A percentile compares a stretch with the other conserved stretches of the same genome.
Conservation (phyloP, 2,888 invertebrate genomes). For the Clunio marinus region DNA sequence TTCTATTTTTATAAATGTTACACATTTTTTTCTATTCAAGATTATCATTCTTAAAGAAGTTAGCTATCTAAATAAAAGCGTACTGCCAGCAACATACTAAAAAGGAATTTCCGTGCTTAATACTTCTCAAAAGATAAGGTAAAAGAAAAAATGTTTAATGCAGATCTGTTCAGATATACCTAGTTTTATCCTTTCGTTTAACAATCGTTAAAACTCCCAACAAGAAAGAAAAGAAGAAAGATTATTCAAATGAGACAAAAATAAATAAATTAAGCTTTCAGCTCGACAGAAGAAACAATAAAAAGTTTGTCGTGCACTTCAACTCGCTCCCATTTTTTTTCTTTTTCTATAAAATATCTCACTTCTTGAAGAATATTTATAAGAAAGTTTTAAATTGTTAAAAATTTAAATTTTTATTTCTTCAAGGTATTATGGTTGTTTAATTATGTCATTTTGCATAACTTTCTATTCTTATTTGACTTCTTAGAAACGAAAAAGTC, state of each 20-base stretch:
- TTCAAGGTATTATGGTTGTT: slow-evolving; percentile 25
- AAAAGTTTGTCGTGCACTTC: slow-evolving; percentile 35
- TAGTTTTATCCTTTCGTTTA: slow-evolving; percentile 21
- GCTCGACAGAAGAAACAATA: slow-evolving; percentile 21
- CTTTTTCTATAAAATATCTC: too few relatives aligned
- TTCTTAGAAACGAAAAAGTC: too few relatives aligned
- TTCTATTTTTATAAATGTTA: too few relatives aligned
- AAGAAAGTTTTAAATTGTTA: slow-evolving; percentile 18
- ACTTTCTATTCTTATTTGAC: too few relatives aligned
- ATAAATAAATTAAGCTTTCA: slow-evolving; percentile 33
- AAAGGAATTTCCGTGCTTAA: too few relatives aligned
- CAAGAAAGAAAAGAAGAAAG: slow-evolving; percentile 8
- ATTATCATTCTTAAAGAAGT: too few relatives aligned
- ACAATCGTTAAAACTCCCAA: neutral
- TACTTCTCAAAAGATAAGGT: neutral
- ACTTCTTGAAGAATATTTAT: neutral
- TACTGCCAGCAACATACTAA: too few relatives aligned
- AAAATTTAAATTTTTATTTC: neutral
- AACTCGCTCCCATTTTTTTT: neutral
- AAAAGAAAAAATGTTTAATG: neutral
- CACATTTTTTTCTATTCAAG: too few relatives aligned
- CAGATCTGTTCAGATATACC: neutral
- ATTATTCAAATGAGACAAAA: slow-evolving; percentile 35
- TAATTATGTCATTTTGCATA: slow-evolving; percentile 28
- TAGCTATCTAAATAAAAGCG: too few relatives aligned